Conservation (phyloP, 2,888 invertebrate species). For the Neuroscelio doddi region DNA sequence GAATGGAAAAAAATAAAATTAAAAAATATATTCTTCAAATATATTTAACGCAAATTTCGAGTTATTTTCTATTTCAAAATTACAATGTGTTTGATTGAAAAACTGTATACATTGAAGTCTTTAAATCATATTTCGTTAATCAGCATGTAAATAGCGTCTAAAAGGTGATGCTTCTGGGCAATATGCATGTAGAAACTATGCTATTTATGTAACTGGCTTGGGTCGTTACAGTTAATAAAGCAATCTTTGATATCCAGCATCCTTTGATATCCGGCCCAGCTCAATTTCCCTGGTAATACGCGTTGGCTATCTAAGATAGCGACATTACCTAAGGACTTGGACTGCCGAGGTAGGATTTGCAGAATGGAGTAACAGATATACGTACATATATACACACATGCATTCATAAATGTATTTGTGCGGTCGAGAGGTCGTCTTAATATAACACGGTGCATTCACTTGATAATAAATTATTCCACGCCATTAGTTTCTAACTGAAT, state of each 20-base stretch:
- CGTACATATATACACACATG: constrained; percentile 12
- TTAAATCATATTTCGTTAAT: no score
- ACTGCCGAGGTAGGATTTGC: constrained; percentile 30
- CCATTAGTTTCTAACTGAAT: constrained; percentile 56
- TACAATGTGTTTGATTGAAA: no score
- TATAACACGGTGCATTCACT: constrained; percentile 50
- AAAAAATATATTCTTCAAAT: no score
- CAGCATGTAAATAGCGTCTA: no score
- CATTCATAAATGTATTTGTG: constrained; percentile 5
- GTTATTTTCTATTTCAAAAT: no score
- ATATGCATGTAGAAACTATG: no score
- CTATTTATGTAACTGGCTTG: no score
- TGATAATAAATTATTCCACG: constrained; percentile 55
- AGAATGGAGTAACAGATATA: constrained; percentile 39
- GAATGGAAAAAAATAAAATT: no score
- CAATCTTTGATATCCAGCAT: constrained; percentile 38
- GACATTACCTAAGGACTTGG: constrained; percentile 29
- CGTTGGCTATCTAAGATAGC: constrained; percentile 41
- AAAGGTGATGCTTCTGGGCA: no score
- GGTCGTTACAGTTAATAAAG: no score
- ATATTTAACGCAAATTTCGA: no score
- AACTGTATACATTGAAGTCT: no score
- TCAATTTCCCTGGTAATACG: constrained; percentile 43
- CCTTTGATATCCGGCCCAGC: constrained; percentile 37
- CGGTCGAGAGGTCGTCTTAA: constrained; percentile 44